Base-by-base conservation (phyloP, 2,113 vertebrate genomes). In the Panthera uncia region DNA sequence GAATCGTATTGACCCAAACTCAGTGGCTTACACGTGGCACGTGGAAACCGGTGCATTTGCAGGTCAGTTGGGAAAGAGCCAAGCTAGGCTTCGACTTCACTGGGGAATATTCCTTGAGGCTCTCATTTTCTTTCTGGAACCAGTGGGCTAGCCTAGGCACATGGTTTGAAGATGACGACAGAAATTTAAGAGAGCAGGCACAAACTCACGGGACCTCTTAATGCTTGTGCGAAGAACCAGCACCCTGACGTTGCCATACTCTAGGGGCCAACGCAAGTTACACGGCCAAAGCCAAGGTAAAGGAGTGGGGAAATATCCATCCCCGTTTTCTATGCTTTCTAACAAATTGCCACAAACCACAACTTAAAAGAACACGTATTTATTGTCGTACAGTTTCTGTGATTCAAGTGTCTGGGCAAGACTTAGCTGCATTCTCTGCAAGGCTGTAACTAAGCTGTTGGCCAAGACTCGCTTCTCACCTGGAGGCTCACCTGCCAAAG, bases 51-150 rank as follows among this genome's bases (percentile, higher is more conserved):
- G 15, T 1, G 29, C 4, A 14, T 57, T 14, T 71, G 4, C 7
- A 66, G 8, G 16, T 27, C 71, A 71, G 0, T 4, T 50, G 69
- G 50, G 61, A 0, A 52, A 85, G 41, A 38, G 23, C 21, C 31
- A 19, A 3, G n/a, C 4, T 3, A 27, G 33, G 7, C 7, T 86
- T 86, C 4, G 5, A 48, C 3, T 66, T 74, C 41, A 11, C n/a
- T n/a, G 10, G 8, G 36, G 15, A 19, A 12, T 36, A 50, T 38
- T 57, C 31, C 16, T 41, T 12, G 11, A 11, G 25, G 45, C 11
- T 78, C 36, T 89, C 50, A 68, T 38, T n/a, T 41, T 91, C 23
- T 80, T 89, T 57, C 73, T 96, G 52, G 33, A 91, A 31, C 3
- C 63, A 48, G 19, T 69, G 33, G 29, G 21, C 57, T 88, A n/a